These are phyloP conservation scores for Eristalis tenax DNA, from an alignment of 2,888 invertebrate species.

Conservation along the genomic window DNA sequence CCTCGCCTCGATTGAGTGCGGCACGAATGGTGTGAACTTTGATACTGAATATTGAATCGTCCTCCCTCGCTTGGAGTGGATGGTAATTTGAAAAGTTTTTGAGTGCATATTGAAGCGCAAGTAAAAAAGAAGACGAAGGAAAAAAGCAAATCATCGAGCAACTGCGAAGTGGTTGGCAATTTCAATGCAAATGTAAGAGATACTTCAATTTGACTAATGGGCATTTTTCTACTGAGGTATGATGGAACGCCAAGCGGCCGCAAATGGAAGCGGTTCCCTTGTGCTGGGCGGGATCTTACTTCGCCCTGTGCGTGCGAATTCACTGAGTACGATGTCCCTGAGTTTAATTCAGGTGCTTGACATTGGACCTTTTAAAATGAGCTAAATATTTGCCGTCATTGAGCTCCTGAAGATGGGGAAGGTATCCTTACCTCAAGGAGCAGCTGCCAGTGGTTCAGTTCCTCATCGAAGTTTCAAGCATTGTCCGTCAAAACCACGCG, in stretches of 20 bases:
- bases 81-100: constrained; percentile 21
- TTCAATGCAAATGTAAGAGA: neutral
- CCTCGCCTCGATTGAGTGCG: neutral
- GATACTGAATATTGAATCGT: constrained; percentile 53
- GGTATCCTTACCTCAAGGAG: too few relatives aligned
- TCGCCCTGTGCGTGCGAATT: neutral
- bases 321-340: neutral
- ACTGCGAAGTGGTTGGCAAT: neutral
- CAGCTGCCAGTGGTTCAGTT: too few relatives aligned
- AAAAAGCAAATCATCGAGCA: neutral
- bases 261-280: neutral
- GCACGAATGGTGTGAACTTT: constrained; percentile 15
- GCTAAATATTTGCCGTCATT: neutral
- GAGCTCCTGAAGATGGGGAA: too few relatives aligned
- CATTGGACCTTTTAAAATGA: neutral
- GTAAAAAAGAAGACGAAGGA: too few relatives aligned
- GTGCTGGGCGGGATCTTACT: neutral
- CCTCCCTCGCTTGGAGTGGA: constrained; percentile 20
- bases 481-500: too few relatives aligned
- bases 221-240: neutral
- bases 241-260: neutral
- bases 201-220: neutral
- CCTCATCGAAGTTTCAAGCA: too few relatives aligned
- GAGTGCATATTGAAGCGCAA: constrained; percentile 28
- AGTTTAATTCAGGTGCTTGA: neutral